Evolutionary conservation across 1,140 invertebrate species (phyloP).

Genomic region (Eubasilissa regina): DNA sequence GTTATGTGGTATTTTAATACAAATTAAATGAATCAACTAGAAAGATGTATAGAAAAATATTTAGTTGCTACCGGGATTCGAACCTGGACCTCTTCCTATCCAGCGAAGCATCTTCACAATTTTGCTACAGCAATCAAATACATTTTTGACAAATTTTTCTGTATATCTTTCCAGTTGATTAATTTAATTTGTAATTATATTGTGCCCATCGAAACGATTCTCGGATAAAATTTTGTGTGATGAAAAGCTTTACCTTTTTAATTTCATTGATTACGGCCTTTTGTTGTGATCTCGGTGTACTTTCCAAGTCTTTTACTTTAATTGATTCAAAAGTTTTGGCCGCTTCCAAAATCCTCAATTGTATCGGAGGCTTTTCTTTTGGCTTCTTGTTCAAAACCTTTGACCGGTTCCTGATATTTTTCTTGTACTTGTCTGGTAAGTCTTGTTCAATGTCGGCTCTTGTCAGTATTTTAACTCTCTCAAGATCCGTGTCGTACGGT

Average conservation of each 20-base stretch:
- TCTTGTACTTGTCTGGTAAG: slow-evolving; percentile 69
- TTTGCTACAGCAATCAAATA: no score
- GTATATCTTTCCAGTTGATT: no score
- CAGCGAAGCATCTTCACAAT: no score
- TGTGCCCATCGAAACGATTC: no score
- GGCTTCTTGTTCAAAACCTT: slow-evolving; percentile 64
- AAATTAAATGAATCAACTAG: no score
- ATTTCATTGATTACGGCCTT: slow-evolving; percentile 67
- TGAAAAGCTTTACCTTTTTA: slow-evolving; percentile 64
- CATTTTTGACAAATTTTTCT: no score
- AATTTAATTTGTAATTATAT: no score
- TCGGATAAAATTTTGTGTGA: no score
- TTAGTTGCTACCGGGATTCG: no score
- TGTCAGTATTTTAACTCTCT: slow-evolving; percentile 66
- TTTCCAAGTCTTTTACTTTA: slow-evolving; percentile 63
- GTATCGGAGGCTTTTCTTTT: slow-evolving; percentile 65
- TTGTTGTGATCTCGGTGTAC: slow-evolving; percentile 67
- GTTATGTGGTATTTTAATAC: no score
- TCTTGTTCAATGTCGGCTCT: slow-evolving; percentile 70
- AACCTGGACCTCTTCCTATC: no score
- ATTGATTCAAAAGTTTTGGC: slow-evolving; percentile 68
- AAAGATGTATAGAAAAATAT: no score
- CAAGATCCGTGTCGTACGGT: slow-evolving; percentile 66
- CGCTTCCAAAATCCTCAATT: slow-evolving; percentile 68
- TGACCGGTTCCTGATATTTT: slow-evolving; percentile 62